Percentiles rank a stretch among this genome's conserved stretches.
phyloP scores from a whole-genome alignment of 1,140 invertebrate species.

The Drosophila baimaii region DNA sequence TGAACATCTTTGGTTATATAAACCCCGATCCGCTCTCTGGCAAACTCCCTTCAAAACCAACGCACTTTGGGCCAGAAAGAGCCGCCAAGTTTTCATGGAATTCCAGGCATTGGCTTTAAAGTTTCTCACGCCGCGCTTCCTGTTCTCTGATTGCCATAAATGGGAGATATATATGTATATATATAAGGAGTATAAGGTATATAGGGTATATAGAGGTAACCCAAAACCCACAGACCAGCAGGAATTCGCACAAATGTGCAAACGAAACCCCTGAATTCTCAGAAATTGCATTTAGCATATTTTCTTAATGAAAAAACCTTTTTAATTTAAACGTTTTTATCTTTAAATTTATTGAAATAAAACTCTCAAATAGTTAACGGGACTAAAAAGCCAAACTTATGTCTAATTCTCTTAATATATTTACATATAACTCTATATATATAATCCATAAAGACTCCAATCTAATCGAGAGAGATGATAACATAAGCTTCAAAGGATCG shows the following conservation, averaged over 20 bases:
- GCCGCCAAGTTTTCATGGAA: slow-evolving; percentile 21
- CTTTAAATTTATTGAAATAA: slow-evolving; percentile 33
- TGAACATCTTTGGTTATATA: slow-evolving; percentile 21
- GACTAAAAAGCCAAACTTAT: slow-evolving; percentile 2
- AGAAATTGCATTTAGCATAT: slow-evolving; percentile 25
- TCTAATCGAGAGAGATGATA: neutral
- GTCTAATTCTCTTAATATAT: slow-evolving; percentile 20
- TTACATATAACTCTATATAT: slow-evolving; percentile 21
- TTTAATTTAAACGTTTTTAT: slow-evolving; percentile 14
- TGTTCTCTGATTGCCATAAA: slow-evolving; percentile 26
- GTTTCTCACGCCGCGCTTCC: slow-evolving; percentile 52
- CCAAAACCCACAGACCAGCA: slow-evolving; percentile 9
- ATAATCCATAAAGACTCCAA: neutral
- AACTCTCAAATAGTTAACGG: slow-evolving; percentile 7
- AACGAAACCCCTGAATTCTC: slow-evolving; percentile 16
- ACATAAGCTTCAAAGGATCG: neutral
- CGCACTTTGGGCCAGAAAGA: slow-evolving; percentile 13
- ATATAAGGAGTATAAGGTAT: no score
- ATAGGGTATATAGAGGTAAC: slow-evolving; percentile 20
- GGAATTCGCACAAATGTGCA: slow-evolving; percentile 43
- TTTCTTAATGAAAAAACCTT: neutral
- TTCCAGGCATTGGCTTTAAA: slow-evolving; percentile 5
- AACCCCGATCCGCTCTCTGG: neutral
- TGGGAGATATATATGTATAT: neutral
- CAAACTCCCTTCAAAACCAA: neutral